phyloP scores from a whole-genome alignment of 2,888 invertebrate species.

The Phaedon cochleariae region DNA sequence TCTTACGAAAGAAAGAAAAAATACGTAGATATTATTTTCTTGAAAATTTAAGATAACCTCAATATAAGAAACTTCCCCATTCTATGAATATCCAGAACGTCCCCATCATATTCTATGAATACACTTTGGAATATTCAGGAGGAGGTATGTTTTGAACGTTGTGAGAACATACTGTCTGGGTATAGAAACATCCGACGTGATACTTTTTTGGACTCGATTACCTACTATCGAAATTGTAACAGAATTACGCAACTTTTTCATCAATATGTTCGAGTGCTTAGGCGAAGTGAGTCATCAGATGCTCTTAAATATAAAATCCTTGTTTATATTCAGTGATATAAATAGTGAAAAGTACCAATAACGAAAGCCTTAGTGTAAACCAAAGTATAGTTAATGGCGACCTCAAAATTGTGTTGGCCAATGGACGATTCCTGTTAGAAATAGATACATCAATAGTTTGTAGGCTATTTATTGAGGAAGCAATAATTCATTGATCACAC shows the following conservation, averaged over 20 bases:
- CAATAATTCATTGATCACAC: not conserved
- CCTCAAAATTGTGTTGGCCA: constrained; percentile 8
- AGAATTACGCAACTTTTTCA: not conserved
- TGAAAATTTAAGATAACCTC: too few relatives aligned
- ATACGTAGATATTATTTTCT: too few relatives aligned
- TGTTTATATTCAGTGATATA: constrained; percentile 32
- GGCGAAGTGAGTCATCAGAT: constrained; percentile 27
- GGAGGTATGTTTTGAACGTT: too few relatives aligned
- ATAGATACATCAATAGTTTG: not conserved
- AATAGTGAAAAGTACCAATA: constrained; percentile 29
- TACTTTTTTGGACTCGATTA: too few relatives aligned
- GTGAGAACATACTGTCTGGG: too few relatives aligned
- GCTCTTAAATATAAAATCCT: constrained; percentile 27
- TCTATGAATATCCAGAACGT: too few relatives aligned
- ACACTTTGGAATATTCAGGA: too few relatives aligned
- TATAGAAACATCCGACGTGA: too few relatives aligned
- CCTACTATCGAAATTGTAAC: too few relatives aligned
- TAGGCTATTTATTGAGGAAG: not conserved
- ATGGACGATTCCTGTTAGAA: not conserved
- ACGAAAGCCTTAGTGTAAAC: constrained; percentile 24
- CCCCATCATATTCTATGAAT: too few relatives aligned
- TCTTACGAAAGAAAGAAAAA: too few relatives aligned
- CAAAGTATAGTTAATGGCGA: constrained; percentile 20
- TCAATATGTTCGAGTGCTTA: not conserved
- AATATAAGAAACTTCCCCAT: too few relatives aligned